Conservation (phyloP, 2,888 invertebrate species). For the Ornithoptera alexandrae region DNA sequence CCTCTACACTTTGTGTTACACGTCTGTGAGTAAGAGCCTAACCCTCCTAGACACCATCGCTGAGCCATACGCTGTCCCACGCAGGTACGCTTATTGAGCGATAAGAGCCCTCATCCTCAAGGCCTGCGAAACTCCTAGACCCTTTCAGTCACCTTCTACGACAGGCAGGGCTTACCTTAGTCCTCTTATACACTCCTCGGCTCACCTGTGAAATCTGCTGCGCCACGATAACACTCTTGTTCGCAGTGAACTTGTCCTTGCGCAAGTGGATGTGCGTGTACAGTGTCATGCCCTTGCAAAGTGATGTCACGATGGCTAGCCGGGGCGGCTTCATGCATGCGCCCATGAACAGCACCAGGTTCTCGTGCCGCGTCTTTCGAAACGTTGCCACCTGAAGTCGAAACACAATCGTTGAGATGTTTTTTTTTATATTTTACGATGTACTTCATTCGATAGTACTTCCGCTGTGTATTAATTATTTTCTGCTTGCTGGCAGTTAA, state of each 20-base stretch:
- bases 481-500: too few relatives aligned
- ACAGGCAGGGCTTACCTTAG: not conserved
- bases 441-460: too few relatives aligned
- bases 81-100: too few relatives aligned
- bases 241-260: conserved; percentile 96
- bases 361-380: conserved; percentile 98
- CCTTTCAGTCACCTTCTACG: too few relatives aligned
- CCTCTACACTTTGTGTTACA: too few relatives aligned
- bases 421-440: too few relatives aligned
- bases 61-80: too few relatives aligned
- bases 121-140: too few relatives aligned
- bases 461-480: too few relatives aligned
- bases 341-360: conserved; percentile 99
- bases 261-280: conserved; percentile 95
- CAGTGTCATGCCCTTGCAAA: conserved; percentile 97
- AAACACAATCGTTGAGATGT: not conserved
- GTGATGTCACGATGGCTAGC: conserved; percentile 97
- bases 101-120: too few relatives aligned
- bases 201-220: conserved; percentile 96
- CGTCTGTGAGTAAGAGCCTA: too few relatives aligned
- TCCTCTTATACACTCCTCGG: not conserved
- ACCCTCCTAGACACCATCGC: too few relatives aligned
- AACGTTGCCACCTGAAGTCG: conserved; percentile 90
- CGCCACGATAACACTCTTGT: conserved; percentile 94
- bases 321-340: conserved; percentile 99